Percentiles rank a stretch among this genome's conserved stretches.
phyloP scores from a whole-genome alignment of 2,797 vertebrate genomes.

The Molothrus ater region DNA sequence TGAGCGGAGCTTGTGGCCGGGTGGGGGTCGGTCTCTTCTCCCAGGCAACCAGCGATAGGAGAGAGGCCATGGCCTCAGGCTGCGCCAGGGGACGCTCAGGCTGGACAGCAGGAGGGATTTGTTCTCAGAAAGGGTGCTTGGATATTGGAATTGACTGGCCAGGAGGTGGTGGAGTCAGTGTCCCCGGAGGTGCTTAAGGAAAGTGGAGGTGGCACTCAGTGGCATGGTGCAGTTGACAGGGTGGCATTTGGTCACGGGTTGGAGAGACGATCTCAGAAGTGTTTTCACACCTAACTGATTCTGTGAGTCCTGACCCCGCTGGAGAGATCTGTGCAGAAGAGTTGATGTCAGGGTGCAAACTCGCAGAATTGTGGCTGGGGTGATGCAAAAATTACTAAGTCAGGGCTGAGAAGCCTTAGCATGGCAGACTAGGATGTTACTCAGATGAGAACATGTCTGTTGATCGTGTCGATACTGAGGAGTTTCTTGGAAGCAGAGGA shows the following conservation, averaged over 20 bases:
- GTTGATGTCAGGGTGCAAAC: background rate
- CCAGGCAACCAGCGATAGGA: background rate
- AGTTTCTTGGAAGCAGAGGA: background rate
- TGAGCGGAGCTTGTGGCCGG: background rate
- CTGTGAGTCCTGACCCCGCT: background rate
- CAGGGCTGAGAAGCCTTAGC: background rate
- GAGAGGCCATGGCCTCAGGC: background rate
- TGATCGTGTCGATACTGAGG: fast-evolving
- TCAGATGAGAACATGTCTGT: background rate
- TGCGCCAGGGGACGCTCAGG: background rate
- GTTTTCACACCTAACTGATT: background rate
- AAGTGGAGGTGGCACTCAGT: background rate
- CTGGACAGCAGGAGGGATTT: background rate
- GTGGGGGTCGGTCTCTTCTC: background rate
- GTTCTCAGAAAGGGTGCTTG: background rate
- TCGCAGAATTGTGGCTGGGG: background rate
- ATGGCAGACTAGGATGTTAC: background rate
- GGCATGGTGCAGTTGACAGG: background rate
- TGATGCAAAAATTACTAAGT: background rate
- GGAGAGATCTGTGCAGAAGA: background rate
- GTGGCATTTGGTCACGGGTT: background rate
- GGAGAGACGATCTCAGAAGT: background rate
- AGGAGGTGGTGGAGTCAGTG: background rate
- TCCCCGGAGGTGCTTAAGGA: background rate
- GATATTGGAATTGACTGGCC: background rate